Evolutionary conservation across 2,797 vertebrate genomes (phyloP), one percentile per base, ranked within the genome.

Genomic region (Myotis pilosus): DNA sequence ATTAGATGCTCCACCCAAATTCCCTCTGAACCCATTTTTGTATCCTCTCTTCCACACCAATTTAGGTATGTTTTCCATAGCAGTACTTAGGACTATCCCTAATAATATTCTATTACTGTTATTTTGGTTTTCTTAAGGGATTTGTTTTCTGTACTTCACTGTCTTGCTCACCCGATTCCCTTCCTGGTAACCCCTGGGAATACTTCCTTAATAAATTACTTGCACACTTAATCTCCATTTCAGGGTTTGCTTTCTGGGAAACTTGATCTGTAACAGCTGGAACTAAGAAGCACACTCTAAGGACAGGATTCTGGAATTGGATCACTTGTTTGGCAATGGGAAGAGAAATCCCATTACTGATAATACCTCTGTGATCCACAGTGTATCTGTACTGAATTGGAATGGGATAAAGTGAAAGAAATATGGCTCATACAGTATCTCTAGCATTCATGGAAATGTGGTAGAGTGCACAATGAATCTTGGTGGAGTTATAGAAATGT

Each of bases 181-280:
- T 80, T 87, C 22, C 55, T 53, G 41, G 13, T 84, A 72, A 89
- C 15, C 36, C 19, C 49, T 64, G n/a, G 49, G 30, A 80, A 20
- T n/a, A 84, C 10, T 33, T 91, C 51, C 79, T 69, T 84, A 88
- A 68, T 74, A 91, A 95, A 75, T 92, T 41, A 79, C 19, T 41
- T 60, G 38, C 53, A 74, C 20, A 84, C 11, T 44, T 47, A 79
- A 88, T 64, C 28, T 66, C 74, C 47, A 72, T 71, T 75, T 85
- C 36, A 51, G 13, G 69, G 7, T 60, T 47, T 91, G 22, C 53
- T 64, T 95, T 95, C 74, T 66, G 13, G 36, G 53, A 22, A 81
- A 81, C 51, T 12, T 76, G 15, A 85, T 76, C 36, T 69, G 68
- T 1, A 83, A 69, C 13, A 85, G 8, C 1, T 79, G 41, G 53